phyloP scores from a whole-genome alignment of 2,797 vertebrate species.

The Lutjanus argentimaculatus region DNA sequence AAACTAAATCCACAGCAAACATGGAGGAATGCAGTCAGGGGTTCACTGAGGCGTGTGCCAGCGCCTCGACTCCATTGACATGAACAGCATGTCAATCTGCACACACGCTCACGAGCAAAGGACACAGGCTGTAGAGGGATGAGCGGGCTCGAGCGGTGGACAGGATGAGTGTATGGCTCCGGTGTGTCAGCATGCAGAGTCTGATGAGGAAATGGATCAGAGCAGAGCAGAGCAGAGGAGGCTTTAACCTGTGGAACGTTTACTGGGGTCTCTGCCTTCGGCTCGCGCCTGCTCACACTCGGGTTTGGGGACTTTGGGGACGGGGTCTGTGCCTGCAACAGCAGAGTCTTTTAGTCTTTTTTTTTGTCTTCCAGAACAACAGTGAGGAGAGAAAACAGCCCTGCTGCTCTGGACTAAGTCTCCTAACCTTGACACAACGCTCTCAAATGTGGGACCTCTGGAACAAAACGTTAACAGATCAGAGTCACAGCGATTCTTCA shows the following conservation, averaged over 20 bases:
- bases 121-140: constrained; percentile 16
- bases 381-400: constrained; percentile 30
- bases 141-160: background rate
- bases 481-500: background rate
- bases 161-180: constrained; percentile 33
- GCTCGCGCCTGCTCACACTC: constrained; percentile 89
- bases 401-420: background rate
- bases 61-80: constrained; percentile 36
- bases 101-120: constrained; percentile 30
- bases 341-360: constrained; percentile 50
- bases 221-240: constrained; percentile 12
- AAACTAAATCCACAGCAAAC: constrained; percentile 33
- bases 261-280: constrained; percentile 86
- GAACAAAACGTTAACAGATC: constrained; percentile 42
- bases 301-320: constrained; percentile 88
- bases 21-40: constrained; percentile 35
- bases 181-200: constrained; percentile 61
- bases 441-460: constrained; percentile 39
- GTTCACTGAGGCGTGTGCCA: background rate
- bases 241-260: constrained; percentile 88
- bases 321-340: constrained; percentile 81
- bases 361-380: constrained; percentile 12
- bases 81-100: constrained; percentile 59
- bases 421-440: constrained; percentile 35
- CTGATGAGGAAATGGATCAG: constrained; percentile 31